Base-by-base conservation (phyloP, 2,888 invertebrate species). In the Leptopilina myrica region DNA sequence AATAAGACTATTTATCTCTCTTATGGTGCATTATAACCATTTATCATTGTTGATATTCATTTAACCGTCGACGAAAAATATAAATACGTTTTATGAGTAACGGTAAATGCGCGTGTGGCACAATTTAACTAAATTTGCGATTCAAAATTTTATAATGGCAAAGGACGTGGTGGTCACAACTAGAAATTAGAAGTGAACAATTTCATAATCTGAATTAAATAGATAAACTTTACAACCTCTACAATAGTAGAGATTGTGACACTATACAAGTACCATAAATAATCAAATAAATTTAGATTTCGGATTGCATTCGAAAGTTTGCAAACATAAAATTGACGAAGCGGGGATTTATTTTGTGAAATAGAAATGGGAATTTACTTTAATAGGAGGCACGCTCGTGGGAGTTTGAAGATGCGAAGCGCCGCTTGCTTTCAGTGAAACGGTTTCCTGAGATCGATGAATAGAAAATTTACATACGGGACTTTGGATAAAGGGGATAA, bases 381-480 rank as follows among this genome's bases (percentile, higher is more conserved):
- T 43, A 43, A 73, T 20, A 53, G 53, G 20, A 56, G 11, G 40
- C 53, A 40, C 40, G n/a, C 40, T 33, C 56, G 73, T 73, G 73
- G 56, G 73, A 56, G 73, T 56, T 73, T 56, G 73, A 26, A 33
- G 26, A 53, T 53, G 14, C 49, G 49, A 9, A 9, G 49, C 49
- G 49, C 33, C 56, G 56, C 56, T 73, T 73, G 40, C 33, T 73
- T 73, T 40, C 33, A 73, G 33, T 73, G 40, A 8, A 73, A 56
- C 56, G 73, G 73, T 73, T 73, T 56, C 56, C n/a, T 15, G 40
- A n/a, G 73, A 56, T 73, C 73, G 15, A 56, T 73, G 73, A 73
- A 73, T 73, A 56, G 73, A 73, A 73, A 33, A 73, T 73, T 73
- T 56, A 56, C 73, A 73, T 73, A 73, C 40, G 56, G 73, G 9